phyloP scores from a whole-genome alignment of 1,140 invertebrate genomes.

The Pygmarrhopalites habei region DNA sequence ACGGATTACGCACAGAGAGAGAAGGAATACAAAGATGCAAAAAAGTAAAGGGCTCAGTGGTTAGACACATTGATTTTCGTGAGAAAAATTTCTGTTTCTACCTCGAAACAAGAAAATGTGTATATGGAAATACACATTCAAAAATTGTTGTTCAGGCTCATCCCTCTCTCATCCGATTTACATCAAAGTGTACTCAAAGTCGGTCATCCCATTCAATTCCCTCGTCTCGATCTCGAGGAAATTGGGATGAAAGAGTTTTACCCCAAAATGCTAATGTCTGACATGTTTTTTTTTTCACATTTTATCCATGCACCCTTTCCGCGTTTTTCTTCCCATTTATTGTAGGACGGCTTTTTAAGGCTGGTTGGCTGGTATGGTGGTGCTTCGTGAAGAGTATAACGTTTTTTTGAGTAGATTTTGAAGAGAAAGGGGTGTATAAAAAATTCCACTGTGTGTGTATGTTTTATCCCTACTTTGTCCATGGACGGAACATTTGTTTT shows the following conservation, averaged over 20 bases:
- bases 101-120: conserved; percentile 4
- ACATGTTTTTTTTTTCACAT: conserved; percentile 10
- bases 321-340: no score
- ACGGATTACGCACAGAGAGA: no score
- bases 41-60: conserved; percentile 8
- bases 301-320: neutral
- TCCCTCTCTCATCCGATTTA: no score
- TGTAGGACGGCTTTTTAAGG: no score
- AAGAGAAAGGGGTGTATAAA: conserved; percentile 3
- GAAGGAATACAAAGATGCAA: neutral
- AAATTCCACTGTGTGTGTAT: conserved; percentile 2
- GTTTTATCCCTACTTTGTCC: neutral
- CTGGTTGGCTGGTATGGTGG: no score
- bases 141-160: no score
- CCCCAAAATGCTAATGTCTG: conserved; percentile 34
- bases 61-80: conserved; percentile 18
- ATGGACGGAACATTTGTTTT: conserved; percentile 8
- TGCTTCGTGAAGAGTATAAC: no score
- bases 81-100: conserved; percentile 22
- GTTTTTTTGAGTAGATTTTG: no score
- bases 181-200: no score
- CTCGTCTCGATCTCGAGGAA: no score
- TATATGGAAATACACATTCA: conserved; percentile 3
- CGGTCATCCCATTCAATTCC: no score
- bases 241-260: conserved; percentile 13